A percentile compares a stretch with the other conserved stretches of the same genome.
Evolutionary conservation across 1,140 invertebrate species (phyloP).

Genomic region (Ooceraea biroi): DNA sequence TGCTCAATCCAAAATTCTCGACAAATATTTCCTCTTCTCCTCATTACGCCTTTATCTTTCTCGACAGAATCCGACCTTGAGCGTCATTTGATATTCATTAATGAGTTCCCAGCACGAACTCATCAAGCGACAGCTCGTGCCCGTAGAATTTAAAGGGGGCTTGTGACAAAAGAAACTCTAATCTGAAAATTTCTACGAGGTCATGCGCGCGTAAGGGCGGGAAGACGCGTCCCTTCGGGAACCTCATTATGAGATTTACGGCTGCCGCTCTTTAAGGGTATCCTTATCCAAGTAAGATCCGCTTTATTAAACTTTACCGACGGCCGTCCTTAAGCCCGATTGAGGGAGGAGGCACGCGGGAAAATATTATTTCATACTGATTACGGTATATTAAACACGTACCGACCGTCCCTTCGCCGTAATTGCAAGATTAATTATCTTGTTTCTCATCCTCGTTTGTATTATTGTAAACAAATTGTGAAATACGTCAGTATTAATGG

Average conservation of each 20-base stretch:
- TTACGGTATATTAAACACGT: conserved; percentile 9
- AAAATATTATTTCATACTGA: conserved; percentile 39
- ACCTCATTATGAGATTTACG: conserved; percentile 74
- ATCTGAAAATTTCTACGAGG: conserved; percentile 39
- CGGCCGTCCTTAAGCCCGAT: conserved; percentile 4
- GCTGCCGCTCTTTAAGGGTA: conserved; percentile 46
- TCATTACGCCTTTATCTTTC: not conserved
- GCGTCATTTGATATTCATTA: conserved; percentile 27
- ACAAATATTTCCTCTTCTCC: not conserved
- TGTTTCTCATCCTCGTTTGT: not conserved
- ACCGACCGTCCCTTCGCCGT: not conserved
- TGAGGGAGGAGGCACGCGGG: not conserved
- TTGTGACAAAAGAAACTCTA: conserved; percentile 28
- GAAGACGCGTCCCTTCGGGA: conserved; percentile 27
- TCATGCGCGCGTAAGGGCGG: not conserved
- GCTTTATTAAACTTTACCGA: conserved; percentile 62
- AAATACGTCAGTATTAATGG: too few relatives aligned
- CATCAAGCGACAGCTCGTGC: not conserved
- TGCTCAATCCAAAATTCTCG: not conserved
- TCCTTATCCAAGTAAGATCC: conserved; percentile 22
- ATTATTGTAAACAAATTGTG: not conserved
- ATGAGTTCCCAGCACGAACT: not conserved
- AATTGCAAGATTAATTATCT: conserved; percentile 8
- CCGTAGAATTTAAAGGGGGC: not conserved
- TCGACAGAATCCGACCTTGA: not conserved